Conservation (phyloP, 2,797 vertebrate species). For the Petrocephalus sullivani region DNA sequence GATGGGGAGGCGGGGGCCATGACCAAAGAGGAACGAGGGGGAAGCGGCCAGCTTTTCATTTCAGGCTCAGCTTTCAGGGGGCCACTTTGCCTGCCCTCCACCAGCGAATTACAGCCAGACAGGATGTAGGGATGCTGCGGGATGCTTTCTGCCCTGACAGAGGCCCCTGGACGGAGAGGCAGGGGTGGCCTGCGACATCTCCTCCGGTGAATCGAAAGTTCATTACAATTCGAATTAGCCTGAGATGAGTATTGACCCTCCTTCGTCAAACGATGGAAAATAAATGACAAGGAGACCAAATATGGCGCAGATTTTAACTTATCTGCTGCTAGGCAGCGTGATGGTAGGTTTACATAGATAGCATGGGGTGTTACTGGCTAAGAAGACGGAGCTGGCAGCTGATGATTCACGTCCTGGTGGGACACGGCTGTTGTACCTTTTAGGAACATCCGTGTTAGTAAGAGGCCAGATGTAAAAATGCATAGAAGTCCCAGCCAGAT, state of each 20-base stretch:
- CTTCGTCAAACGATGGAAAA: not conserved
- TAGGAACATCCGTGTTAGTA: not conserved
- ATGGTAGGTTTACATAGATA: not conserved
- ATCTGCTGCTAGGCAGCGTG: not conserved
- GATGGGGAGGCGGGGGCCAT: not conserved
- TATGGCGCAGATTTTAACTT: not conserved
- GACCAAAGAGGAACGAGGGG: not conserved
- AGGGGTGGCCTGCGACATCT: not conserved
- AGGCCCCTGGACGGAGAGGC: not conserved
- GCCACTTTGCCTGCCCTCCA: not conserved
- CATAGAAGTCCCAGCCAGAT: not conserved
- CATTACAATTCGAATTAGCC: constrained; percentile 7
- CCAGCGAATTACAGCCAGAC: not conserved
- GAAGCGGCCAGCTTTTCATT: not conserved
- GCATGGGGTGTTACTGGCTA: not conserved
- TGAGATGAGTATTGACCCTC: not conserved
- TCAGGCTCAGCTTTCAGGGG: not conserved
- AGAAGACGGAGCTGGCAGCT: not conserved
- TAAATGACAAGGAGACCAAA: not conserved
- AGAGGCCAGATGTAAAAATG: not conserved
- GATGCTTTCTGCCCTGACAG: not conserved
- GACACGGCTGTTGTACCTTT: not conserved
- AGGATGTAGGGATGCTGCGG: too few relatives aligned
- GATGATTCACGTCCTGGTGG: not conserved
- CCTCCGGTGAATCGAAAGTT: constrained; percentile 5